phyloP scores from a whole-genome alignment of 2,113 vertebrate genomes.

The Cyanoderma ruficeps region DNA sequence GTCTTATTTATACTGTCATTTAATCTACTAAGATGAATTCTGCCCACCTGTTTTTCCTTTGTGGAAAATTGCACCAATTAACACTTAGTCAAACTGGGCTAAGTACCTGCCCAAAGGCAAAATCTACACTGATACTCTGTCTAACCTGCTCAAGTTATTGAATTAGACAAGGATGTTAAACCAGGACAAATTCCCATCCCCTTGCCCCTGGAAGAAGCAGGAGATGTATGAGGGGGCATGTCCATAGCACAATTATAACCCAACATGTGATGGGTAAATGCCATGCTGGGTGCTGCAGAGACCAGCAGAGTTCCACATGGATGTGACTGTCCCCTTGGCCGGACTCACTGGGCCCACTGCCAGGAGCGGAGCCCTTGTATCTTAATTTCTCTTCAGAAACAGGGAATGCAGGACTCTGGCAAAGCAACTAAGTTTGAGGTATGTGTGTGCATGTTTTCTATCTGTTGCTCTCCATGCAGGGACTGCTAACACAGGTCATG shows the following conservation, averaged over 20 bases:
- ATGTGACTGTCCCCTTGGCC: background rate
- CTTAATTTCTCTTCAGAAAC: background rate
- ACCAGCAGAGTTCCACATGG: background rate
- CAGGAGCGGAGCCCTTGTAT: background rate
- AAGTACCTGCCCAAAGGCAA: background rate
- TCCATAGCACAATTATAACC: background rate
- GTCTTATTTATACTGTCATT: background rate
- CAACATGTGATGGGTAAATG: accelerated
- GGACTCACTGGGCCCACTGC: background rate
- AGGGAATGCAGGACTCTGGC: background rate
- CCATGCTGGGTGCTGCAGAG: background rate
- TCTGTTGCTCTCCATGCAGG: background rate
- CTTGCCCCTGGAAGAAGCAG: background rate
- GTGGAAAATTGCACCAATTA: background rate
- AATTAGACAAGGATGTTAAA: background rate
- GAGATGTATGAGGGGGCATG: accelerated
- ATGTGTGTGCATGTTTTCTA: background rate
- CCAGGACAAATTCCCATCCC: background rate
- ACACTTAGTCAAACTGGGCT: background rate
- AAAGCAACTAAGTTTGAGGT: background rate
- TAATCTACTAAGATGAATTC: background rate
- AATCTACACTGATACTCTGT: background rate
- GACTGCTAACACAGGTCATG: background rate
- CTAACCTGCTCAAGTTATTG: background rate
- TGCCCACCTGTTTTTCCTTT: background rate